These are phyloP conservation scores for Dromius quadrimaculatus DNA, from an alignment of 2,888 invertebrate species.

Conservation along the genomic window DNA sequence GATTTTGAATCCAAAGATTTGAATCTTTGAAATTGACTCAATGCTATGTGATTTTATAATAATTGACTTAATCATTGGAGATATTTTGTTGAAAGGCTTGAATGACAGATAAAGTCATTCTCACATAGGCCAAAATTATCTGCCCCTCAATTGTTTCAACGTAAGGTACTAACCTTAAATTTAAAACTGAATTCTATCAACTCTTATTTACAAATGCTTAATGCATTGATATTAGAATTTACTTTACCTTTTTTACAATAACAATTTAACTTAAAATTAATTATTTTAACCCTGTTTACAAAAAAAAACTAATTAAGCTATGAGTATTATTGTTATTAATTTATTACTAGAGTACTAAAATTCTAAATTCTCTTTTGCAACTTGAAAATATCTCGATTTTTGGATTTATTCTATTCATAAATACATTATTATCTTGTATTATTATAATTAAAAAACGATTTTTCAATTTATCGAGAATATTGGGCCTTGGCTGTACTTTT, in stretches of 20 bases:
- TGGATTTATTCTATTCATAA: constrained; percentile 10
- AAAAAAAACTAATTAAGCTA: constrained; percentile 52
- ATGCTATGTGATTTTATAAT: constrained; percentile 51
- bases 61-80: constrained; percentile 52
- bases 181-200: constrained; percentile 54
- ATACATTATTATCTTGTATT: constrained; percentile 18
- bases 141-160: constrained; percentile 45
- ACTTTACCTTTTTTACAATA: constrained; percentile 58
- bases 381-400: not conserved
- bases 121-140: constrained; percentile 45
- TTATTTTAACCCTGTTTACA: constrained; percentile 51
- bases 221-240: constrained; percentile 56
- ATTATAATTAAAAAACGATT: not conserved
- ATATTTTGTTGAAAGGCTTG: constrained; percentile 48
- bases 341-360: constrained; percentile 62
- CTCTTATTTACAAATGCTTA: constrained; percentile 52
- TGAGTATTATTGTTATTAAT: constrained; percentile 65
- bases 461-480: not conserved
- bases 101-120: constrained; percentile 42
- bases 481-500: too few relatives aligned
- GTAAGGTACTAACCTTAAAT: constrained; percentile 40
- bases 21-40: constrained; percentile 48
- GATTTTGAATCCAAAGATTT: constrained; percentile 49
- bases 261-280: constrained; percentile 55
- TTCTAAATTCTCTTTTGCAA: not conserved